Evolutionary conservation across 2,888 invertebrate genomes (phyloP).

Genomic region (Phortica okadai): DNA sequence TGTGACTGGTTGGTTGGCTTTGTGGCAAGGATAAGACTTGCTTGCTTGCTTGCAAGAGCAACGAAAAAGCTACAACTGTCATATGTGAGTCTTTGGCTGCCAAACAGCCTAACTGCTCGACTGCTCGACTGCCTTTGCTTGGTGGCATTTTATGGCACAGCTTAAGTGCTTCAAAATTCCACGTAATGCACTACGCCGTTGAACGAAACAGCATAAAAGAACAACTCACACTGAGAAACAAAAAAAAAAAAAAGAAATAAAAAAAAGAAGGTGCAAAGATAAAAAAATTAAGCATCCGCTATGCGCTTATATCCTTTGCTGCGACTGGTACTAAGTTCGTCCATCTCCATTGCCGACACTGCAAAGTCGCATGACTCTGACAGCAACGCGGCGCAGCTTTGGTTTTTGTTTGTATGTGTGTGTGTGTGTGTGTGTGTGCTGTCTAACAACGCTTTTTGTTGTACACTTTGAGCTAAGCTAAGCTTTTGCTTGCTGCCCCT

Average conservation of each 20-base stretch:
- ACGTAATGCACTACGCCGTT: slow-evolving; percentile 68
- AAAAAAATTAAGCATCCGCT: slow-evolving; percentile 45
- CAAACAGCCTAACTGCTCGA: slow-evolving; percentile 17
- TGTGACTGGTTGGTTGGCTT: background rate
- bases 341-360: background rate
- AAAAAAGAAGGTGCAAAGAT: slow-evolving; percentile 54
- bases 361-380: background rate
- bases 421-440: slow-evolving; percentile 4
- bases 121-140: background rate
- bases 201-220: slow-evolving; percentile 27
- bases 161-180: slow-evolving; percentile 72
- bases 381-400: background rate
- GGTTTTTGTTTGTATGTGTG: background rate
- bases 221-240: background rate
- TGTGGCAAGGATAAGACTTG: background rate
- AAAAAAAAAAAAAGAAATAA: background rate
- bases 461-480: slow-evolving; percentile 31
- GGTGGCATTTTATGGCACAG: slow-evolving; percentile 66
- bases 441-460: slow-evolving; percentile 11
- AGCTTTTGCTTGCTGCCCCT: slow-evolving; percentile 20
- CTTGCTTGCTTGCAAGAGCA: background rate
- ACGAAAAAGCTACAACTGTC: slow-evolving; percentile 58
- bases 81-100: slow-evolving; percentile 45
- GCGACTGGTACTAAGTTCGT: background rate
- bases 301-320: slow-evolving; percentile 8